Evolutionary conservation across 2,797 vertebrate genomes (phyloP).

Genomic region (Xerus rutilus): DNA sequence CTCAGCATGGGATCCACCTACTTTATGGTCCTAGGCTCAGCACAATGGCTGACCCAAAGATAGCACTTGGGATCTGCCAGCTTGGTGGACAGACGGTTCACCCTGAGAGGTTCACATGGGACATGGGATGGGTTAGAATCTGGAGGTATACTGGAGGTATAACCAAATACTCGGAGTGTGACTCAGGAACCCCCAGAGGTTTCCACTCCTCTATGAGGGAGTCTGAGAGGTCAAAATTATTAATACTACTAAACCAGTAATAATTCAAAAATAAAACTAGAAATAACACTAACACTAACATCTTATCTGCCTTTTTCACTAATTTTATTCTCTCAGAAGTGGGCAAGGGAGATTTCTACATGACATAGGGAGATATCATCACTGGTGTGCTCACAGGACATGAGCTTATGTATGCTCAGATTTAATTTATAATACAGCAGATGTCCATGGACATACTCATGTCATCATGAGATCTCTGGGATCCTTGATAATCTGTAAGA

Average conservation of each 20-base stretch:
- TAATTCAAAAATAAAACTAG: not conserved
- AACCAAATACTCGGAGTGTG: accelerated
- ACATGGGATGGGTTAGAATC: not conserved
- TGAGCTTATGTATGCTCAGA: not conserved
- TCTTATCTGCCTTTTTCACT: not conserved
- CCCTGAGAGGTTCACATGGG: not conserved
- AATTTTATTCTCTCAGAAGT: accelerated
- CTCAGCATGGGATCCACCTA: accelerated
- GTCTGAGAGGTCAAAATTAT: not conserved
- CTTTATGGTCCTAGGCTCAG: too few relatives aligned
- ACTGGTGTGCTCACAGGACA: accelerated
- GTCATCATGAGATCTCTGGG: not conserved
- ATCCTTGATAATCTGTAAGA: not conserved
- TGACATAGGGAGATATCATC: accelerated
- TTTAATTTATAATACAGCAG: not conserved
- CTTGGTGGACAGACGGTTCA: accelerated
- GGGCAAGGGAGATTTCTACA: not conserved
- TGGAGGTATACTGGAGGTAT: accelerated
- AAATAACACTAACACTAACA: not conserved
- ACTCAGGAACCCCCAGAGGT: not conserved
- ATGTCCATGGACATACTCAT: not conserved
- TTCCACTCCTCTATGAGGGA: not conserved
- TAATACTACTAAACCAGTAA: not conserved
- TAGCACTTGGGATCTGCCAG: not conserved
- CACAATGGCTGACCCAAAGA: not conserved